Evolutionary conservation across 2,113 vertebrate species (phyloP).

Genomic region (Rhabdornis inornatus): DNA sequence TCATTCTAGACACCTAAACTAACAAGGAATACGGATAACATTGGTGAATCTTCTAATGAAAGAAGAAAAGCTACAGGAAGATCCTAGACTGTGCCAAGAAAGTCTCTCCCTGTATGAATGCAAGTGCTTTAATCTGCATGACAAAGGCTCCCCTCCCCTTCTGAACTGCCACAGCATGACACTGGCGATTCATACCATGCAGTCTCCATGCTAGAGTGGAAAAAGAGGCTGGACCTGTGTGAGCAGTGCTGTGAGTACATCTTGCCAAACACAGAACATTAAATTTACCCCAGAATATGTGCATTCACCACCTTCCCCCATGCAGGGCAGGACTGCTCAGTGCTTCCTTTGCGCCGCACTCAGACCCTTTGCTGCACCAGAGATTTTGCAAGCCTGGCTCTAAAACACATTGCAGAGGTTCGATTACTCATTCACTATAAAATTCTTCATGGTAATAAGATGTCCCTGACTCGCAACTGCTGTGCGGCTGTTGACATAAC

Average conservation of each 20-base stretch:
- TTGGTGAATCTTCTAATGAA: background rate
- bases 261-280: background rate
- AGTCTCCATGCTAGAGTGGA: background rate
- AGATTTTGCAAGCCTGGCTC: background rate
- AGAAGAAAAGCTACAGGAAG: background rate
- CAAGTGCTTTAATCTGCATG: background rate
- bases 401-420: background rate
- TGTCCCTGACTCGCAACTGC: background rate
- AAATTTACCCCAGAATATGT: background rate
- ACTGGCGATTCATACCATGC: background rate
- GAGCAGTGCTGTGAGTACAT: accelerated
- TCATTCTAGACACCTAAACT: background rate
- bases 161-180: background rate
- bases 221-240: background rate
- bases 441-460: background rate
- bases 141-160: background rate
- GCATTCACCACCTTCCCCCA: background rate
- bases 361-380: background rate
- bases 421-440: background rate
- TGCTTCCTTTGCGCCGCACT: background rate
- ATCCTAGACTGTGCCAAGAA: background rate
- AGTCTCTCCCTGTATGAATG: background rate
- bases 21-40: background rate
- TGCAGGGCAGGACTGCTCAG: background rate
- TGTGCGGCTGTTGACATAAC: background rate